These are phyloP conservation scores for Xiphophorus couchianus DNA, from an alignment of 2,113 vertebrate genomes.

Conservation along the genomic window DNA sequence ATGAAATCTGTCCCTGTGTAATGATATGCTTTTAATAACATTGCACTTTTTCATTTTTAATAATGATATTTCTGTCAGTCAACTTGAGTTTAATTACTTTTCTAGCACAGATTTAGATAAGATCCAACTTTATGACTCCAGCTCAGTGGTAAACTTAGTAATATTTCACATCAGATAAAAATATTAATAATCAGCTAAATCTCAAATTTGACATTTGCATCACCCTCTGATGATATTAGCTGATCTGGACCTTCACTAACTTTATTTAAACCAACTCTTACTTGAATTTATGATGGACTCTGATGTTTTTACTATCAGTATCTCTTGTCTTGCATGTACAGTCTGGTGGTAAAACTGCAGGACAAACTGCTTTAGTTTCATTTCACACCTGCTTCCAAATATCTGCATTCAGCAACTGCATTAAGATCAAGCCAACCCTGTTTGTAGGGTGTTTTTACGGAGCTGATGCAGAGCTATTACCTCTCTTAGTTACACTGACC, in stretches of 20 bases:
- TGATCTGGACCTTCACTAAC: not conserved
- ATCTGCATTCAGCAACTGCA: not conserved
- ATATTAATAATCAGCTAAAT: slow-evolving; percentile 10
- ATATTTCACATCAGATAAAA: slow-evolving; percentile 14
- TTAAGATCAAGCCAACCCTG: not conserved
- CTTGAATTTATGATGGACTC: slow-evolving; percentile 16
- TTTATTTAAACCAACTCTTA: not conserved
- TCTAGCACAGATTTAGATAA: not conserved
- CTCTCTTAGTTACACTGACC: not conserved
- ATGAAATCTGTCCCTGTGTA: not conserved
- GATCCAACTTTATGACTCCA: not conserved
- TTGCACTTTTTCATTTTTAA: slow-evolving; percentile 10
- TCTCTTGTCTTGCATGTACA: not conserved
- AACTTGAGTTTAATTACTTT: not conserved
- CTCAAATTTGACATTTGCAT: slow-evolving; percentile 11
- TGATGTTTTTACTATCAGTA: slow-evolving; percentile 1
- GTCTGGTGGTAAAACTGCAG: not conserved
- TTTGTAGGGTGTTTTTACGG: not conserved
- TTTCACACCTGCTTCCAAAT: not conserved
- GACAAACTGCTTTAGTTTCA: not conserved
- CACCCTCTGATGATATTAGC: slow-evolving; percentile 31
- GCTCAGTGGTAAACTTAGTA: not conserved
- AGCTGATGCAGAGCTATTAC: not conserved
- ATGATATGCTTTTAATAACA: slow-evolving; percentile 11
- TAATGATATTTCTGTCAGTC: not conserved